These are phyloP conservation scores for Pyrochroa serraticornis DNA, from an alignment of 2,888 invertebrate genomes.

Conservation along the genomic window DNA sequence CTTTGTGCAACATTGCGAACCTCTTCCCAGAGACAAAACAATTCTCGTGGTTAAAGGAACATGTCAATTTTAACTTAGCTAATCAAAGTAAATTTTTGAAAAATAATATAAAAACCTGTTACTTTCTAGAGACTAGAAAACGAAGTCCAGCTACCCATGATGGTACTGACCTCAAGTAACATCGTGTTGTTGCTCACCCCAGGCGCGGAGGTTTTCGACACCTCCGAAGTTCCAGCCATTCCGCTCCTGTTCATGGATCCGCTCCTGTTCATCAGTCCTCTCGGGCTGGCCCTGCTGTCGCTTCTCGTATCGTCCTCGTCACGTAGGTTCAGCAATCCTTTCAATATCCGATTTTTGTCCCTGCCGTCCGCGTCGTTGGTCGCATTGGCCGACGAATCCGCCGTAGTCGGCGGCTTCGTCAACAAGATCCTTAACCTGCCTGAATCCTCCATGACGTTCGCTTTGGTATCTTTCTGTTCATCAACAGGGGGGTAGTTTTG, in stretches of 20 bases:
- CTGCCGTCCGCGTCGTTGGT: constrained; percentile 52
- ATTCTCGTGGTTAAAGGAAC: no score
- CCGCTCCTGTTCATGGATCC: constrained; percentile 42
- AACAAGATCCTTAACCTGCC: no score
- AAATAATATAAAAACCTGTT: no score
- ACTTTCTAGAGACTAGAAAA: not conserved
- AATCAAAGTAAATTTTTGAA: no score
- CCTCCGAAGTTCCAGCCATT: constrained; percentile 55
- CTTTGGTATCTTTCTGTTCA: constrained; percentile 60
- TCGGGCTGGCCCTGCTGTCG: constrained; percentile 58
- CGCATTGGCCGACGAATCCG: constrained; percentile 55
- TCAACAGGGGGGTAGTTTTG: constrained; percentile 56
- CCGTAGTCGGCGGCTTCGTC: constrained; percentile 48
- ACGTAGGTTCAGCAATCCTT: constrained; percentile 69
- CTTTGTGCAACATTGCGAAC: no score
- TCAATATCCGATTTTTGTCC: constrained; percentile 63
- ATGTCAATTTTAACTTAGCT: no score
- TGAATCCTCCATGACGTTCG: constrained; percentile 56
- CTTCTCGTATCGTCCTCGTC: constrained; percentile 65
- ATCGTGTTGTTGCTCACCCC: constrained; percentile 60
- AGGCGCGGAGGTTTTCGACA: constrained; percentile 40
- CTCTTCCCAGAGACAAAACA: no score
- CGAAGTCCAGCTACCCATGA: constrained; percentile 4
- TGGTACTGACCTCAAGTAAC: constrained; percentile 66
- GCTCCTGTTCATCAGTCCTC: constrained; percentile 53